phyloP scores from a whole-genome alignment of 2,797 vertebrate species.

The Crax fasciolata region DNA sequence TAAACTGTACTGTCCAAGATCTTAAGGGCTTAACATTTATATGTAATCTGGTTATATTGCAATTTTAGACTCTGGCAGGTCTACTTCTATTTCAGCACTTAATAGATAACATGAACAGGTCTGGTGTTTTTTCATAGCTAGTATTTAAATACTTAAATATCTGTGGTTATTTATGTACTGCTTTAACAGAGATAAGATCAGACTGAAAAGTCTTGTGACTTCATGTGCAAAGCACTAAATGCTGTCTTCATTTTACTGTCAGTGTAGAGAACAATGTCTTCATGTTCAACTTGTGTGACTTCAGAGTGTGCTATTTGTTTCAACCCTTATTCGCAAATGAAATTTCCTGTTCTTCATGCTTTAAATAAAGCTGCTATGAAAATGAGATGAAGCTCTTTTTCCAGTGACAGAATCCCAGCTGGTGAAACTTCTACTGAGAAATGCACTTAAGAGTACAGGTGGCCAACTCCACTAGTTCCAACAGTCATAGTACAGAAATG shows the following conservation, averaged over 20 bases:
- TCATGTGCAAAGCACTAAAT: not conserved
- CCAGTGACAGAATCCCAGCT: slow-evolving; percentile 20
- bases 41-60: not conserved
- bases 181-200: slow-evolving; percentile 44
- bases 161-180: not conserved
- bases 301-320: not conserved
- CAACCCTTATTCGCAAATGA: not conserved
- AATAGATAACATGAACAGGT: not conserved
- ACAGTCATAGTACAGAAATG: not conserved
- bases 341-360: not conserved
- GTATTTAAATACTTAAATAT: slow-evolving; percentile 30
- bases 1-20: not conserved
- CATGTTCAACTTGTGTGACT: not conserved
- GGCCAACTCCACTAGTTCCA: not conserved
- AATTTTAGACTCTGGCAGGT: not conserved
- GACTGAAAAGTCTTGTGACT: slow-evolving; percentile 41
- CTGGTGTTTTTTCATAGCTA: not conserved
- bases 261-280: slow-evolving; percentile 15
- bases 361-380: not conserved
- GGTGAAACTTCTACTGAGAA: slow-evolving; percentile 20
- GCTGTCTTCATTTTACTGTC: slow-evolving; percentile 37
- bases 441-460: not conserved
- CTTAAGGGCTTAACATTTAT: not conserved
- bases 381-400: not conserved
- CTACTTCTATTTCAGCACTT: slow-evolving; percentile 12